These are phyloP conservation scores for Mellivora capensis DNA, from an alignment of 2,113 vertebrate species.

Conservation along the genomic window DNA sequence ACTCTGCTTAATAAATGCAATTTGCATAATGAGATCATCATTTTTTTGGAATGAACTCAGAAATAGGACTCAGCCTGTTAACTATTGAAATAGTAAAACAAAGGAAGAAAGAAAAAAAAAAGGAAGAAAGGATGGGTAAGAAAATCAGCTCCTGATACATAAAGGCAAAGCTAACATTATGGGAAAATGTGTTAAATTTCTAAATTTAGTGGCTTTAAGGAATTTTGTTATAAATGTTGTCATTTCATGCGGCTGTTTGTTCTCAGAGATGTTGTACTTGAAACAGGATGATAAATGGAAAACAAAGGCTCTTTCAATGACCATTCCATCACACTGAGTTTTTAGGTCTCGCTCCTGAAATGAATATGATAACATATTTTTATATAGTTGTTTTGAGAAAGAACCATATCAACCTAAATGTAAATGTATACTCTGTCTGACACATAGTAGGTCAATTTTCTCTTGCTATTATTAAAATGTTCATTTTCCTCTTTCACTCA, in stretches of 20 bases:
- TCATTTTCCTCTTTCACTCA: background rate
- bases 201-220: background rate
- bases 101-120: background rate
- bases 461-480: background rate
- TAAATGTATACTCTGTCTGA: background rate
- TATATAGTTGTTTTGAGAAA: background rate
- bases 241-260: background rate
- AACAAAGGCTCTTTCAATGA: background rate
- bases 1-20: conserved; percentile 60
- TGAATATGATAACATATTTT: background rate
- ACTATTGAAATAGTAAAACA: conserved; percentile 48
- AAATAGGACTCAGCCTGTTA: conserved; percentile 24
- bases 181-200: background rate
- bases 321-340: background rate
- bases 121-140: background rate
- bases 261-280: background rate
- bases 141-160: background rate
- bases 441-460: background rate
- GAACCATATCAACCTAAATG: background rate
- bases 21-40: conserved; percentile 66
- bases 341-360: background rate
- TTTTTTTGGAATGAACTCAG: conserved; percentile 38
- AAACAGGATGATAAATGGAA: background rate
- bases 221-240: background rate
- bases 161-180: background rate